Evolutionary conservation across 2,113 vertebrate species (phyloP), one percentile per base, ranked within the genome.

Genomic region (Pimephales promelas): DNA sequence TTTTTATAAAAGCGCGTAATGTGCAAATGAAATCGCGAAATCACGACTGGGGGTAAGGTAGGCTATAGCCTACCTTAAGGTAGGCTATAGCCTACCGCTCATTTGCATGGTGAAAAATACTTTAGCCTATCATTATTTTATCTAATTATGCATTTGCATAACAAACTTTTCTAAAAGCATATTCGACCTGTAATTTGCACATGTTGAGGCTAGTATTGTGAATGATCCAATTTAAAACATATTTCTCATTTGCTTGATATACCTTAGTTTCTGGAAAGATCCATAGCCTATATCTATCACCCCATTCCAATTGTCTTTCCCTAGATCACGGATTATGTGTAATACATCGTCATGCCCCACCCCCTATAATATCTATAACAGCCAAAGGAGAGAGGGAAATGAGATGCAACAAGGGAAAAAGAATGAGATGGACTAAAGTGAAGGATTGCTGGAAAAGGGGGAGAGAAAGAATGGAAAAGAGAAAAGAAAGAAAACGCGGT

Each of bases 401-500:
- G 91, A 93, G 92, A 92, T 92, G 92, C 91, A 93, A 91, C 86
- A 90, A 85, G 83, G 85, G 82, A 81, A 71, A 89, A 90, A 90
- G 90, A 85, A 85, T 81, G 68, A 84, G 89, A 86, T 88, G 88
- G 83, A 88, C 87, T 89, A 88, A 84, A 87, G 87, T 92, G 92
- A 92, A 91, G 92, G 92, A 94, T 94, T 91, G 91, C 90, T 92
- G 90, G 89, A 90, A 94, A 93, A 92, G 89, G 91, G 92, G 90
- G 74, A 84, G 40, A 85, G 86, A 93, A 92, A 90, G 91, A 93
- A 93, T 90, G 92, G 92, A 92, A 92, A 93, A 91, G 91, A 93
- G 92, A 94, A 94, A 90, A 88, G 91, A 93, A 94, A 94, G 92
- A 94, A 94, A 95, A 93, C 84, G 90, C 83, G 86, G 93, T 93